These are phyloP conservation scores for Epizoanthus scotinus DNA, from an alignment of 92 coral and sea anemone species.

Conservation along the genomic window DNA sequence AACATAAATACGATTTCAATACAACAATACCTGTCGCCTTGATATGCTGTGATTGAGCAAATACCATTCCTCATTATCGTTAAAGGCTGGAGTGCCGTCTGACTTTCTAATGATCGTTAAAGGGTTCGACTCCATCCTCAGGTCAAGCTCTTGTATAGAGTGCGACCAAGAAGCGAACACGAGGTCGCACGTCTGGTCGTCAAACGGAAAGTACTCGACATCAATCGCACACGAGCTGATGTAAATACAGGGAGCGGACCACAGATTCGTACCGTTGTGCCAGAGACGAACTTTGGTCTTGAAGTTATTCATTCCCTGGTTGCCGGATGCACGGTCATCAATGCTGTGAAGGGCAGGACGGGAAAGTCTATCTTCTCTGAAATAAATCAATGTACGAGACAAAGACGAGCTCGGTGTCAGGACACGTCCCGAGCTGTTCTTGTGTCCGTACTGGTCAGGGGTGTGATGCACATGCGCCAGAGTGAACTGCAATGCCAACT, in stretches of 20 bases:
- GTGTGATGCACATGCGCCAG: too few relatives aligned
- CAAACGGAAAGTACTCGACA: slow-evolving; percentile 38
- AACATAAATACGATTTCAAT: too few relatives aligned
- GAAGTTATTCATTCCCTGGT: slow-evolving; percentile 36
- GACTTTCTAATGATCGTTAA: slow-evolving; percentile 11
- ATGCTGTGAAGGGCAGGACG: slow-evolving; percentile 42
- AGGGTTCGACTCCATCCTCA: slow-evolving; percentile 14
- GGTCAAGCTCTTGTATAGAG: slow-evolving; percentile 27
- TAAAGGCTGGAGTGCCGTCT: slow-evolving; percentile 24
- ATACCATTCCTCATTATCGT: slow-evolving; percentile 41
- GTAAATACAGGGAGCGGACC: slow-evolving; percentile 38
- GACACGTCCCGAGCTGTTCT: background rate
- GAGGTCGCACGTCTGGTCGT: slow-evolving; percentile 34
- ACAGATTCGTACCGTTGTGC: slow-evolving; percentile 42
- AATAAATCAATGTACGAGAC: slow-evolving; percentile 33
- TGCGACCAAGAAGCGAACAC: slow-evolving; percentile 40
- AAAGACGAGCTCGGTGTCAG: background rate
- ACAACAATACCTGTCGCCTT: slow-evolving; percentile 13
- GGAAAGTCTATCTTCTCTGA: slow-evolving; percentile 46
- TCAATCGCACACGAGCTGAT: slow-evolving; percentile 36
- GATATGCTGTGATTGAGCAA: slow-evolving; percentile 9
- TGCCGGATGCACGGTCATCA: slow-evolving; percentile 24
- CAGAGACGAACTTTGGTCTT: slow-evolving; percentile 35
- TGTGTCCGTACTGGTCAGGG: background rate
- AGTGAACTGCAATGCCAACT: too few relatives aligned